Conservation (phyloP, 2,113 vertebrate species). For the Felis chaus region DNA sequence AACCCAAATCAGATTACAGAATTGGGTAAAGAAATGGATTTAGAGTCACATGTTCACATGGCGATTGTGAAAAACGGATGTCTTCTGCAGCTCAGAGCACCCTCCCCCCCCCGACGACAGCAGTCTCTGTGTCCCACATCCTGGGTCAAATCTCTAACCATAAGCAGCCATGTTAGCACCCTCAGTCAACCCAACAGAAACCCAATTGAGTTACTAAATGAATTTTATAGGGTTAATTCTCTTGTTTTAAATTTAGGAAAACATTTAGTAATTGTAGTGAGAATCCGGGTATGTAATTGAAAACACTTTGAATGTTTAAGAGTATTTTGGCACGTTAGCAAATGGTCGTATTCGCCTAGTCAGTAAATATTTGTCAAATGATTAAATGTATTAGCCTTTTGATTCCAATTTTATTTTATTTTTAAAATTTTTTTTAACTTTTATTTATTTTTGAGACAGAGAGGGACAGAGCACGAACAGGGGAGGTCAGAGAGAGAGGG, state of each 20-base stretch:
- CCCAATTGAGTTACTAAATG: background rate
- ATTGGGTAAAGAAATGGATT: constrained; percentile 7
- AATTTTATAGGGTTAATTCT: background rate
- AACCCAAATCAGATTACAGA: background rate
- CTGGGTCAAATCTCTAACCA: background rate
- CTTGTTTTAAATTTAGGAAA: constrained; percentile 51
- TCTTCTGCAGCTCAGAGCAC: background rate
- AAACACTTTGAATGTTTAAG: constrained; percentile 44
- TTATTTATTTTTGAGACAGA: too few relatives aligned
- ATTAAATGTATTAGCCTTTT: constrained; percentile 28
- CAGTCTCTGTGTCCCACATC: background rate
- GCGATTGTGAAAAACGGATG: background rate
- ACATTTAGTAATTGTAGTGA: constrained; percentile 13
- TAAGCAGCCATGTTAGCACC: background rate
- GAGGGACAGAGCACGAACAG: too few relatives aligned
- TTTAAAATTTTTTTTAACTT: too few relatives aligned
- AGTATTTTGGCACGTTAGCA: constrained; percentile 17
- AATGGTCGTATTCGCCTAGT: background rate
- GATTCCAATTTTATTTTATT: background rate
- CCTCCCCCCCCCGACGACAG: background rate
- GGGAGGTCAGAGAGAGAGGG: too few relatives aligned
- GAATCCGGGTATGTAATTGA: background rate
- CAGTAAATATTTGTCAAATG: constrained; percentile 34
- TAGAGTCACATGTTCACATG: background rate
- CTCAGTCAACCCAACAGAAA: background rate